A percentile compares a stretch with the other conserved stretches of the same genome.
phyloP scores from a whole-genome alignment of 2,888 invertebrate genomes.

The Cheilosia pagana region DNA sequence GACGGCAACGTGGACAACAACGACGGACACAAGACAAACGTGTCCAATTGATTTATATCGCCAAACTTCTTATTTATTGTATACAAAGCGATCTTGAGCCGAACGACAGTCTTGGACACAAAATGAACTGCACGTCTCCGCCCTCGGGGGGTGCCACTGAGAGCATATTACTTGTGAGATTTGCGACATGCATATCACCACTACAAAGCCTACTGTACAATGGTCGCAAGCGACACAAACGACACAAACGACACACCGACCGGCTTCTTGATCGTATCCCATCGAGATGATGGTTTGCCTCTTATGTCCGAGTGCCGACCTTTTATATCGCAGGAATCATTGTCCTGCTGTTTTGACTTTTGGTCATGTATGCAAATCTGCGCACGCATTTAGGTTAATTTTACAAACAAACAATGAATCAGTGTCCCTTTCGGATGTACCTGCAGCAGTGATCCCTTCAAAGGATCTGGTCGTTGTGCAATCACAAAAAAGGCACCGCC shows the following conservation, averaged over 20 bases:
- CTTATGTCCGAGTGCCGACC: conserved; percentile 18
- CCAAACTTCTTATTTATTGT: conserved; percentile 61
- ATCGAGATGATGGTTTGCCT: conserved; percentile 35
- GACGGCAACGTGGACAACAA: conserved; percentile 46
- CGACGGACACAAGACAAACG: conserved; percentile 56
- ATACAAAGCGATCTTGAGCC: conserved; percentile 46
- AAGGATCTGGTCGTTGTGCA: conserved; percentile 22
- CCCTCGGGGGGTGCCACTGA: conserved; percentile 25
- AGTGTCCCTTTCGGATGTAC: conserved; percentile 27
- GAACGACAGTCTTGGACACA: neutral
- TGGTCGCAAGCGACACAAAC: conserved; percentile 45
- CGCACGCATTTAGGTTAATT: conserved; percentile 67
- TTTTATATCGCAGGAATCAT: conserved; percentile 48
- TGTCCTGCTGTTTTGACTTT: conserved; percentile 52
- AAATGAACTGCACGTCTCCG: conserved; percentile 20
- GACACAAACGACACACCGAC: conserved; percentile 51
- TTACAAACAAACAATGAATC: conserved; percentile 66
- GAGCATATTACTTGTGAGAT: conserved; percentile 37
- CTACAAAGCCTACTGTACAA: conserved; percentile 36
- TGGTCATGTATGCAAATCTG: conserved; percentile 62
- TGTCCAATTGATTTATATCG: conserved; percentile 70
- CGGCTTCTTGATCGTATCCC: conserved; percentile 52
- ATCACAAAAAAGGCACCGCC: conserved; percentile 52
- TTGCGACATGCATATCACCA: conserved; percentile 71
- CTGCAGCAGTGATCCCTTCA: conserved; percentile 41